A percentile compares a stretch with the other conserved stretches of the same genome.
Conservation (phyloP, 1,140 invertebrate genomes). For the Pissodes strobi region DNA sequence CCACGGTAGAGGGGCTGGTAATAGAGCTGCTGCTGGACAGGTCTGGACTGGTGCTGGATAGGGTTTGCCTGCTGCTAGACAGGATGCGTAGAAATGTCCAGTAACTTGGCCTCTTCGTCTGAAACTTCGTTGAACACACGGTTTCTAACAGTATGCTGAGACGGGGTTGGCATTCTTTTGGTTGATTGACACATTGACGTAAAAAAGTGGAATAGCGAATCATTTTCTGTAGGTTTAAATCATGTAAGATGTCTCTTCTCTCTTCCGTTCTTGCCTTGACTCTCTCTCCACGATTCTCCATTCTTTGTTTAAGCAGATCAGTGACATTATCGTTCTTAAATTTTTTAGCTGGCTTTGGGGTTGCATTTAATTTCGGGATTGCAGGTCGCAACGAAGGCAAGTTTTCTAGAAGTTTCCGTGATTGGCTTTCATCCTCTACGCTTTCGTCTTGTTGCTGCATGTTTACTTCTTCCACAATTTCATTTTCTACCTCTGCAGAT, state of each 20-base stretch:
- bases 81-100: constrained; percentile 2
- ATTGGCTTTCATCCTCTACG: constrained; percentile 11
- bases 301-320: constrained; percentile 5
- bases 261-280: constrained; percentile 16
- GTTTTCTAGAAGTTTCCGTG: constrained; percentile 1
- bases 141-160: no score
- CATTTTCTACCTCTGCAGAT: constrained; percentile 12
- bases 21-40: background rate
- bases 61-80: no score
- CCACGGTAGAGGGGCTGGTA: background rate
- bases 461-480: constrained; percentile 12
- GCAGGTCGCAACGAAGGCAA: background rate
- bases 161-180: no score
- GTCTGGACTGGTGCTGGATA: no score
- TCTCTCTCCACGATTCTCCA: constrained; percentile 22
- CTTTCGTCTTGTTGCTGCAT: constrained; percentile 3
- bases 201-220: constrained; percentile 20
- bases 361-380: background rate
- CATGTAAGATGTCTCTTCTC: background rate
- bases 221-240: constrained; percentile 10
- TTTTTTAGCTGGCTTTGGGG: no score
- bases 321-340: constrained; percentile 12
- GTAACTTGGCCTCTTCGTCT: constrained; percentile 12
- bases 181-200: background rate
- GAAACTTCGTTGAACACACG: no score